Conservation (phyloP, 2,113 vertebrate species). For the Aythya baeri region DNA sequence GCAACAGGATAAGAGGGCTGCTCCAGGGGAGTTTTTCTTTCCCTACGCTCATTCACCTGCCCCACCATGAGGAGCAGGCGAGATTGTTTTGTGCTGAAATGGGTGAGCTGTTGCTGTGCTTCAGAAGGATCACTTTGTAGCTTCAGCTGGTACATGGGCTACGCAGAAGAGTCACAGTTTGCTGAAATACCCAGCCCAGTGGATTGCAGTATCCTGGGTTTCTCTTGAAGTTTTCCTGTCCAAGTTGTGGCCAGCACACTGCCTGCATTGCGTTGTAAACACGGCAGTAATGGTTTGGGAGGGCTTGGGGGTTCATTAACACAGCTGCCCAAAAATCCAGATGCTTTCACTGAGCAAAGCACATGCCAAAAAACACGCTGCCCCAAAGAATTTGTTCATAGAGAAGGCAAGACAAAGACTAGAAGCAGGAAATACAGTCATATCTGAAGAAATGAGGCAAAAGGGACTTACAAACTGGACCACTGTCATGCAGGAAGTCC, state of each 20-base stretch:
- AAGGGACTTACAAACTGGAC: neutral
- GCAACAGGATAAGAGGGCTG: neutral
- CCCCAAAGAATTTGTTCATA: neutral
- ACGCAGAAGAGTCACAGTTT: neutral
- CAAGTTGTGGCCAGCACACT: neutral
- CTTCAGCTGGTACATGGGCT: neutral
- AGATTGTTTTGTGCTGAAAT: neutral
- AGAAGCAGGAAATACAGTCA: neutral
- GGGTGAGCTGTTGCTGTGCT: neutral
- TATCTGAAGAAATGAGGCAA: neutral
- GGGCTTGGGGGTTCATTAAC: accelerated
- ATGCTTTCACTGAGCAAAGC: neutral
- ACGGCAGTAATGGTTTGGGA: neutral
- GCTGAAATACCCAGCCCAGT: neutral
- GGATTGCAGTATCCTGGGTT: neutral
- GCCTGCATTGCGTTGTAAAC: neutral
- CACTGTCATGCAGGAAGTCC: neutral
- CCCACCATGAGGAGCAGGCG: neutral
- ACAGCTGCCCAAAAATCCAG: neutral
- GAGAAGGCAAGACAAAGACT: neutral
- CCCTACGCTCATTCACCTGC: neutral
- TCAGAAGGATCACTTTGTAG: neutral
- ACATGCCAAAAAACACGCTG: neutral
- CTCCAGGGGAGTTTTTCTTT: neutral
- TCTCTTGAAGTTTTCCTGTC: neutral